Evolutionary conservation across 2,113 vertebrate genomes (phyloP).

Genomic region (Chrysochloris asiatica): DNA sequence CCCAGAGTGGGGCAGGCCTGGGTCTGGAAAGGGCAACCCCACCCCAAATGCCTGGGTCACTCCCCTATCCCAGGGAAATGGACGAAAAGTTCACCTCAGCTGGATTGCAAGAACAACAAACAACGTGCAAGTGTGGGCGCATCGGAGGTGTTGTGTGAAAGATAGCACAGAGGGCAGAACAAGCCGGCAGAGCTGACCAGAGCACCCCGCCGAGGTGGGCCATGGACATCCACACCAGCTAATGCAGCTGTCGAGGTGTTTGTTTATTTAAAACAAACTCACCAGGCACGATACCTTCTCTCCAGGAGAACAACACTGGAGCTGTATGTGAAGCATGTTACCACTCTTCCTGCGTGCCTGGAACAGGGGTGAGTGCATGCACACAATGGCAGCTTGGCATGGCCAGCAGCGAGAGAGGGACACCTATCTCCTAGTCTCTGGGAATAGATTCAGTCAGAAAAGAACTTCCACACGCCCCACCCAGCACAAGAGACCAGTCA

Average conservation of each 20-base stretch:
- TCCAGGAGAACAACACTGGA: slow-evolving; percentile 27
- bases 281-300: neutral
- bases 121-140: too few relatives aligned
- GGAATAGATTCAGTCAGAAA: slow-evolving; percentile 20
- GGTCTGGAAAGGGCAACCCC: neutral
- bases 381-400: slow-evolving; percentile 22
- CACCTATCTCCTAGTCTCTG: neutral
- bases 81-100: neutral
- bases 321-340: neutral
- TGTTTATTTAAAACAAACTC: slow-evolving; percentile 47
- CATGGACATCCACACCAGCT: neutral
- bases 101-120: neutral
- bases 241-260: neutral
- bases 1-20: neutral
- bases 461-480: neutral
- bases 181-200: too few relatives aligned
- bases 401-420: neutral
- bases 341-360: neutral
- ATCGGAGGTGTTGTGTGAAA: too few relatives aligned
- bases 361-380: neutral
- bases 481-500: neutral
- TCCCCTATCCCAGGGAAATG: neutral
- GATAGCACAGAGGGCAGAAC: too few relatives aligned
- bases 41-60: neutral
- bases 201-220: neutral